phyloP scores from a whole-genome alignment of 2,888 invertebrate species.

The Epirrhoe alternata region DNA sequence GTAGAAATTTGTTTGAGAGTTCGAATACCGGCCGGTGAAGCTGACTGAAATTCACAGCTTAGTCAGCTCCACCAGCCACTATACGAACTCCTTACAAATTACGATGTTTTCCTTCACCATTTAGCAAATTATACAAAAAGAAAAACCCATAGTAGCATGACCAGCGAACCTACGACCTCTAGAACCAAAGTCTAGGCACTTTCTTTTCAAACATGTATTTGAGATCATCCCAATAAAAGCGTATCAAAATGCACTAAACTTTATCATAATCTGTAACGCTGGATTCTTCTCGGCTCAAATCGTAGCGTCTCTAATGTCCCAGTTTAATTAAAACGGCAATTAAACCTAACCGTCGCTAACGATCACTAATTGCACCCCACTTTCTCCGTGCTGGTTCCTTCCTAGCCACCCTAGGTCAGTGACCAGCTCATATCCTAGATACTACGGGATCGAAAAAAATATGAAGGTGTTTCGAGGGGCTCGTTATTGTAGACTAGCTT shows the following conservation, averaged over 20 bases:
- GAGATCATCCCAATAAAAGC: not conserved
- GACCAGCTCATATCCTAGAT: not conserved
- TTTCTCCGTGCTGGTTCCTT: constrained; percentile 39
- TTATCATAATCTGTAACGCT: not conserved
- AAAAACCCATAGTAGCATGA: too few species aligned
- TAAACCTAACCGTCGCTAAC: constrained; percentile 54
- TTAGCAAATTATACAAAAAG: too few species aligned
- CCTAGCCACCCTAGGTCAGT: constrained; percentile 6
- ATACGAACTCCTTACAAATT: too few species aligned
- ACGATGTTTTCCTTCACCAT: too few species aligned
- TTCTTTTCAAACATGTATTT: not conserved
- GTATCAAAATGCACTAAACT: not conserved
- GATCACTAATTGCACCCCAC: constrained; percentile 57
- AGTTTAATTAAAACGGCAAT: constrained; percentile 52
- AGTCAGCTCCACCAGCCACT: too few species aligned
- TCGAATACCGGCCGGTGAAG: too few species aligned
- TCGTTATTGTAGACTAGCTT: too few species aligned
- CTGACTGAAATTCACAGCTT: too few species aligned
- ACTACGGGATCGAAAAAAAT: too few species aligned
- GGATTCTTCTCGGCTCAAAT: constrained; percentile 27
- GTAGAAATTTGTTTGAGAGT: too few species aligned
- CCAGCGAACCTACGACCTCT: not conserved
- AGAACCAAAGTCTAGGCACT: not conserved
- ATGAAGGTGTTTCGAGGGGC: too few species aligned
- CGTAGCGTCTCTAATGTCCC: constrained; percentile 33